Evolutionary conservation across 2,113 vertebrate genomes (phyloP), one percentile per base, ranked within the genome.

Genomic region (Uria lomvia): DNA sequence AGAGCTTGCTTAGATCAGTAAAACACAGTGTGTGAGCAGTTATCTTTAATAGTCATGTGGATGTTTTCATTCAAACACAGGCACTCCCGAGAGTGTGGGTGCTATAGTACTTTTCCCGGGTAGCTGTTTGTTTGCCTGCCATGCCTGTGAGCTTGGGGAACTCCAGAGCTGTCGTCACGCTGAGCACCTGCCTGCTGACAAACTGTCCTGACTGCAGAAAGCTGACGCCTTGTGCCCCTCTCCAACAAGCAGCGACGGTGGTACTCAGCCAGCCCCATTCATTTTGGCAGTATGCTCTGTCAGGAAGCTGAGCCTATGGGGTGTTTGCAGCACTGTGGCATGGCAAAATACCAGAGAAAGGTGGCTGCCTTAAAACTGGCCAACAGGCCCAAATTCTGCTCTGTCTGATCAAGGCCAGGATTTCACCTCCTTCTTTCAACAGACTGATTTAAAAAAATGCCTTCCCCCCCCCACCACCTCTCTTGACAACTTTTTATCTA

Each of bases 401-500:
- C 45, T 58, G 43, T 63, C 45, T 66, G 43, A 60, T 18, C 1
- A 1, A 70, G 62, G 36, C 11, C 29, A 62, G 36, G 47, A 34
- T 85, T 77, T 81, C 26, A 38, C 29, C 5, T 27, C 47, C 5
- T 49, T 8, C 29, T 50, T 65, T 75, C 9, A 26, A 9, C 38
- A 58, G 32, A 43, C 6, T 45, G 40, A 11, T 70, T 84, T 43
- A 9, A 45, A 58, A 42, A 36, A 68, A 32, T 6, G 9, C 6
- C 8, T 6, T 59, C 22, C 5, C 3, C 1, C 3, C 4, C 56
- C 34, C n/a, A n/a, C 34, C 2, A 5, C 7, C 17, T 7, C 6
- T 9, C 34, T 65, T 59, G 30, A 36, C 18, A 9, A 72, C 6
- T 81, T 72, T 71, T 58, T 10, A 8, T 56, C 13, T 68, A 15